Evolutionary conservation across 2,113 vertebrate species (phyloP).

Genomic region (Lonchura striata): DNA sequence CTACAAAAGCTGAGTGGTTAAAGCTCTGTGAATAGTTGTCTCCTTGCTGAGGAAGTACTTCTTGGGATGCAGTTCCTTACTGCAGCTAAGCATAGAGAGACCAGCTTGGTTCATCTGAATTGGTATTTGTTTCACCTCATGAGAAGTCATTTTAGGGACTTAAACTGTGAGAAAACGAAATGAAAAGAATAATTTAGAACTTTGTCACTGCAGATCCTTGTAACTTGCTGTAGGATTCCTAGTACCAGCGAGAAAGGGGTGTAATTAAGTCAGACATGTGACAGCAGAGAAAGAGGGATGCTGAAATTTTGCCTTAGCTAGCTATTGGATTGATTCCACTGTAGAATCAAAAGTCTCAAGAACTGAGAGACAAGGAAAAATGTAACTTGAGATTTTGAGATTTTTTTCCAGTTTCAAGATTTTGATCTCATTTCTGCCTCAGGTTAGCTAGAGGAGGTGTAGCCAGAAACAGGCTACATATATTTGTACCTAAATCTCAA

Average conservation of each 20-base stretch:
- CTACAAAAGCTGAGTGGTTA: neutral
- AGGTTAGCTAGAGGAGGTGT: neutral
- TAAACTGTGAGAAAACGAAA: neutral
- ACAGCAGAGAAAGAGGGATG: accelerated
- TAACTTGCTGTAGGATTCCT: neutral
- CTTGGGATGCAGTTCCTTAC: neutral
- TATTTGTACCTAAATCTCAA: neutral
- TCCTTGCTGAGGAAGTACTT: neutral
- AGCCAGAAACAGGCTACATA: neutral
- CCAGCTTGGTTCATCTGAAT: neutral
- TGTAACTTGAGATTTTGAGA: neutral
- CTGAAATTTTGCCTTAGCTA: neutral
- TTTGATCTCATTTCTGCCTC: neutral
- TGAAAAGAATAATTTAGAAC: neutral
- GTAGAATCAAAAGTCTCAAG: neutral
- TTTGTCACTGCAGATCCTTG: neutral
- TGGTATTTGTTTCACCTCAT: neutral
- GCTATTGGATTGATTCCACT: neutral
- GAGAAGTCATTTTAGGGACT: neutral
- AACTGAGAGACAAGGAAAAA: neutral
- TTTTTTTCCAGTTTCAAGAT: neutral
- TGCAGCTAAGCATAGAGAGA: neutral
- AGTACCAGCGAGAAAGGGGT: neutral
- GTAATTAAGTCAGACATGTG: neutral
- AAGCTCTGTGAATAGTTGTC: neutral